Evolutionary conservation across 2,797 vertebrate genomes (phyloP).

Genomic region (Eulemur coronatus): DNA sequence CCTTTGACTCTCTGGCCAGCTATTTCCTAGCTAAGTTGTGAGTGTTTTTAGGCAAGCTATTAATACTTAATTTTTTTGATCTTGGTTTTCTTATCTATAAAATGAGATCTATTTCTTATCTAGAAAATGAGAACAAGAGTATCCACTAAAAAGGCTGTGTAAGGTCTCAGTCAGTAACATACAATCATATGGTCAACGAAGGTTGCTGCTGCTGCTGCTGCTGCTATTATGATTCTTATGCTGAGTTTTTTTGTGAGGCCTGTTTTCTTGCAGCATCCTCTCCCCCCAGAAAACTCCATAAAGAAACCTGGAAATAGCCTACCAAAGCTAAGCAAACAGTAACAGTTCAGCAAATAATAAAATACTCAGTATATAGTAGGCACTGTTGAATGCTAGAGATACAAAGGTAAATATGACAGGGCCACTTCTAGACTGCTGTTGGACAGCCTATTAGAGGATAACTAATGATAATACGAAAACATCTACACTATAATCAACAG

Average conservation of each 20-base stretch:
- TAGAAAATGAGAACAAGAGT: neutral
- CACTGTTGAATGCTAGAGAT: neutral
- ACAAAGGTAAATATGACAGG: neutral
- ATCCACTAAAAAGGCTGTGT: neutral
- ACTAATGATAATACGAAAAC: neutral
- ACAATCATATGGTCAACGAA: neutral
- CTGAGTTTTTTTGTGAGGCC: neutral
- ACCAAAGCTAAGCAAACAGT: neutral
- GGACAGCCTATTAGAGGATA: neutral
- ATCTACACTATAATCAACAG: neutral
- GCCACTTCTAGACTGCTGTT: neutral
- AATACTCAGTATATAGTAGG: neutral
- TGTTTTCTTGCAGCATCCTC: neutral
- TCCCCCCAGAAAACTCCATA: neutral
- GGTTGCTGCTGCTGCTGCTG: neutral
- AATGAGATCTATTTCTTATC: neutral
- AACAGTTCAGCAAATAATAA: neutral
- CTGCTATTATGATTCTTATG: neutral
- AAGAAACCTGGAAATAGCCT: neutral
- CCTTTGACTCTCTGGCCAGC: neutral
- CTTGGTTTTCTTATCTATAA: conserved; percentile 10
- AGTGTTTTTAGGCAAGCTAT: neutral
- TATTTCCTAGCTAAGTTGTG: neutral
- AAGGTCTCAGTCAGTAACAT: neutral
- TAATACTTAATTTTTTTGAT: neutral